These are phyloP conservation scores for Odontophorus gujanensis DNA, from an alignment of 2,113 vertebrate species.

Conservation along the genomic window DNA sequence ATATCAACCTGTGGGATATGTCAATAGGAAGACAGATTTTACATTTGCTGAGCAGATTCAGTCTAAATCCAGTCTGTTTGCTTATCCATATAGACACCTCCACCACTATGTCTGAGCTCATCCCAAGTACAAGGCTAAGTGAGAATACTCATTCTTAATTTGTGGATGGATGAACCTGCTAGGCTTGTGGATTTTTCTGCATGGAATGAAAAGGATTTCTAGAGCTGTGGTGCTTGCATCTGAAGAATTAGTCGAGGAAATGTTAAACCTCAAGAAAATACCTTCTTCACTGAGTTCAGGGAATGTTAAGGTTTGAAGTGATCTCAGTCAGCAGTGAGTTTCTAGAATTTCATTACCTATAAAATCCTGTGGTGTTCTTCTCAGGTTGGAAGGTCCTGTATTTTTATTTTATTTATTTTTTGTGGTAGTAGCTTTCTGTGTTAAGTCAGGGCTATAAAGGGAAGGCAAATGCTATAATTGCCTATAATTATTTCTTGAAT, in stretches of 20 bases:
- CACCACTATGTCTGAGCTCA: background rate
- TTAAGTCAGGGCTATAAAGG: background rate
- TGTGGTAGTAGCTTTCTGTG: background rate
- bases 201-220: background rate
- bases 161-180: background rate
- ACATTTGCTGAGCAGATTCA: background rate
- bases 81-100: background rate
- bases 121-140: background rate
- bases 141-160: background rate
- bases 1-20: background rate
- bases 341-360: background rate
- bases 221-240: background rate
- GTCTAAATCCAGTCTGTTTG: background rate
- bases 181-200: background rate
- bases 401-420: background rate
- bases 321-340: background rate
- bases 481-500: background rate
- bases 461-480: background rate
- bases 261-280: background rate
- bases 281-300: background rate
- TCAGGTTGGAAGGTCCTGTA: background rate
- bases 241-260: background rate
- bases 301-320: background rate
- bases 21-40: background rate
- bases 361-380: background rate